Evolutionary conservation across 2,888 invertebrate species (phyloP).

Genomic region (Agrotis ipsilon): DNA sequence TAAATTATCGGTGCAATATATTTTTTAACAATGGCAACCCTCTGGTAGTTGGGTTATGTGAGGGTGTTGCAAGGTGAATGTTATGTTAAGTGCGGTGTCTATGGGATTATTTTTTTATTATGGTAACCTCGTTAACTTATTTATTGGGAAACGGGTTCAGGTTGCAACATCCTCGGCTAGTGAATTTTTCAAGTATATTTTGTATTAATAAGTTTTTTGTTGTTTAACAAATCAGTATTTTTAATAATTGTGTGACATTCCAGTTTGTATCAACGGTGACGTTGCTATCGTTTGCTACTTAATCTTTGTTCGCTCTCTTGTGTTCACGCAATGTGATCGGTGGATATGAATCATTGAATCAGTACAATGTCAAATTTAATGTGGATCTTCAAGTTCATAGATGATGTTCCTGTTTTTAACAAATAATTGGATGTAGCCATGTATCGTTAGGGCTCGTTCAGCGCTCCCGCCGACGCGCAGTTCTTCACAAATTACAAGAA

Average conservation of each 20-base stretch:
- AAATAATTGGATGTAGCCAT: slow-evolving; percentile 67
- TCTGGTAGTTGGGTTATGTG: slow-evolving; percentile 72
- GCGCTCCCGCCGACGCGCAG: slow-evolving; percentile 16
- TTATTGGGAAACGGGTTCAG: slow-evolving; percentile 75
- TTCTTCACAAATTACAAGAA: slow-evolving; percentile 33
- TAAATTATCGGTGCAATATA: slow-evolving; percentile 84
- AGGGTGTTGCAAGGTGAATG: slow-evolving; percentile 86
- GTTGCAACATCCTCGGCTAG: slow-evolving; percentile 80
- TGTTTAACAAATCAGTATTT: slow-evolving; percentile 90
- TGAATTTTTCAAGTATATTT: slow-evolving; percentile 83
- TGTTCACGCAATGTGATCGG: slow-evolving; percentile 57
- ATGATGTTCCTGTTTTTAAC: slow-evolving; percentile 74
- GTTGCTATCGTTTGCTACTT: slow-evolving; percentile 77
- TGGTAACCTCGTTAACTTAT: slow-evolving; percentile 72
- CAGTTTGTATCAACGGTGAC: slow-evolving; percentile 83
- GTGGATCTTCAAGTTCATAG: slow-evolving; percentile 62
- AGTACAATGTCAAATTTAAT: slow-evolving; percentile 77
- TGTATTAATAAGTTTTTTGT: slow-evolving; percentile 81
- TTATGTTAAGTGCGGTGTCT: slow-evolving; percentile 69
- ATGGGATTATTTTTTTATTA: slow-evolving; percentile 68
- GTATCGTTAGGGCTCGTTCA: slow-evolving; percentile 52
- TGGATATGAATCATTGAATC: slow-evolving; percentile 64
- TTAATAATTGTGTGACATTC: slow-evolving; percentile 90
- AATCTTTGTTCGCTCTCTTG: slow-evolving; percentile 80
- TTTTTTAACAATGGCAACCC: slow-evolving; percentile 79